These are phyloP conservation scores for Hucho hucho DNA, from an alignment of 2,113 vertebrate genomes.

Conservation along the genomic window DNA sequence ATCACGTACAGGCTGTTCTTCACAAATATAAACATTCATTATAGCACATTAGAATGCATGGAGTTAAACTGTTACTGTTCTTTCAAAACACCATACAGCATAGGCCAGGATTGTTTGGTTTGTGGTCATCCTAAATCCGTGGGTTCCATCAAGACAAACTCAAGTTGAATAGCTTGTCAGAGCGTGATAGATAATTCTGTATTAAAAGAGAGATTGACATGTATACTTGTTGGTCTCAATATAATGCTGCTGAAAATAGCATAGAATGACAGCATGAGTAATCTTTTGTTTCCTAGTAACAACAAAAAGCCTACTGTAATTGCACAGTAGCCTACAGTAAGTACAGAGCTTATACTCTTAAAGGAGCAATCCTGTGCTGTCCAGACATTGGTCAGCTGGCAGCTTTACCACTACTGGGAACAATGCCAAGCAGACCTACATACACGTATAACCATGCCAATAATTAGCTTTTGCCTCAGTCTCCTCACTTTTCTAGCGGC, in stretches of 20 bases:
- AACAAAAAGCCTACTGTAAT: neutral
- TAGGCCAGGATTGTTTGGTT: neutral
- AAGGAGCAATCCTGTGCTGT: neutral
- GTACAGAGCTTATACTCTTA: neutral
- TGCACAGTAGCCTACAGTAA: neutral
- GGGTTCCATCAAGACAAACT: neutral
- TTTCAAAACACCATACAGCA: neutral
- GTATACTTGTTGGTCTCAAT: neutral
- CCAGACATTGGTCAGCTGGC: neutral
- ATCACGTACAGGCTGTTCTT: constrained; percentile 58
- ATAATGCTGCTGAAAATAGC: neutral
- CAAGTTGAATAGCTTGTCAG: neutral
- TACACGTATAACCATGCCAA: too few species aligned
- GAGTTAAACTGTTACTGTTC: neutral
- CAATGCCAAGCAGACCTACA: too few species aligned
- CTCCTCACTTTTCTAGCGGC: too few species aligned
- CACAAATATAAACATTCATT: constrained; percentile 65
- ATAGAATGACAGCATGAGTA: neutral
- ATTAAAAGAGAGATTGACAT: neutral
- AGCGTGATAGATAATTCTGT: neutral
- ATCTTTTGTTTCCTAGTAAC: constrained; percentile 4
- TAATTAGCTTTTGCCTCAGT: too few species aligned
- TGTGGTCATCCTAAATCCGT: neutral
- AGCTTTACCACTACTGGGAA: neutral
- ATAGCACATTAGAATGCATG: constrained; percentile 64